Percentiles rank a stretch among this genome's conserved stretches.
Conservation (phyloP, 2,797 vertebrate species). For the Cichlasoma orientale region DNA sequence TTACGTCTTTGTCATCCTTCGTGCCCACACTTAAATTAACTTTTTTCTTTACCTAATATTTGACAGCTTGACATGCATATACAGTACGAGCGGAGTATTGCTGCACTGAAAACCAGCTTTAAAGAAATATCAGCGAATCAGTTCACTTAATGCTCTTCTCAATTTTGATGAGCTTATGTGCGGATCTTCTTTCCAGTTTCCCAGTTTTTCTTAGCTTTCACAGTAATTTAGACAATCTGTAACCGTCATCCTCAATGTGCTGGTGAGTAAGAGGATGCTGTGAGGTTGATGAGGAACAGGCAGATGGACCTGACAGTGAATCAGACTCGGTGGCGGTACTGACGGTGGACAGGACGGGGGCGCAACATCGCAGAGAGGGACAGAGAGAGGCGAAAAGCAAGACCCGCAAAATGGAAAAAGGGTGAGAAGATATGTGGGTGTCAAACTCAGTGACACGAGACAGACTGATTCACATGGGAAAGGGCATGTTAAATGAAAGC, state of each 20-base stretch:
- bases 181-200: not conserved
- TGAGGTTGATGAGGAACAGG: conserved; percentile 25
- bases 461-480: conserved; percentile 52
- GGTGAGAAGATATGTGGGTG: conserved; percentile 45
- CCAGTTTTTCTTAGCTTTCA: not conserved
- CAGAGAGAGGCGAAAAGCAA: conserved; percentile 20
- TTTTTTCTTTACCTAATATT: not conserved
- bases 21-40: not conserved
- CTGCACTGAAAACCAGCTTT: not conserved
- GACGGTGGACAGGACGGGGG: conserved; percentile 10
- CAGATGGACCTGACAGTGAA: conserved; percentile 63
- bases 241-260: not conserved
- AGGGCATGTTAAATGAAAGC: conserved; percentile 68
- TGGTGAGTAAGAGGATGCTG: conserved; percentile 18
- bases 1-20: conserved; percentile 40
- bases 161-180: not conserved
- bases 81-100: not conserved
- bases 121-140: not conserved
- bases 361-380: conserved; percentile 30
- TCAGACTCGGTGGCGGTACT: conserved; percentile 27
- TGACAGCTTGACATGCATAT: not conserved
- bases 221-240: not conserved
- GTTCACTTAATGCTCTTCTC: not conserved
- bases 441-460: conserved; percentile 53
- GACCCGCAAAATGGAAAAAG: conserved; percentile 26